A percentile compares a stretch with the other conserved stretches of the same genome.
Conservation (phyloP, 2,113 vertebrate genomes). For the Anseranas semipalmata region DNA sequence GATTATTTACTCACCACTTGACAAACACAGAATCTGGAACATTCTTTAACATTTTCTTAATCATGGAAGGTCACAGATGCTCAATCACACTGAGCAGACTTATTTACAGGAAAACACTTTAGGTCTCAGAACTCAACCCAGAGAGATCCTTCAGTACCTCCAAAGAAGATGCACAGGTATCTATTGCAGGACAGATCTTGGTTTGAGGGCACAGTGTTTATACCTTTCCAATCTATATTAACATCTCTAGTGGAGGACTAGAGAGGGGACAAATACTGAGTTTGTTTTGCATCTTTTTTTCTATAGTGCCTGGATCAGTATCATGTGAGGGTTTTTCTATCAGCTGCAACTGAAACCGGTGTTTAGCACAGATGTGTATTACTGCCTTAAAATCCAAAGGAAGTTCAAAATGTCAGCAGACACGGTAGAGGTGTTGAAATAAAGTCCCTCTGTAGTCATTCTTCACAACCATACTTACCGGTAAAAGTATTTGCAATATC, state of each 20-base stretch:
- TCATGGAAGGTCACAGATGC: background rate
- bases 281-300: background rate
- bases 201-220: background rate
- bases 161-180: background rate
- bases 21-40: slow-evolving; percentile 5
- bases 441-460: background rate
- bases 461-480: background rate
- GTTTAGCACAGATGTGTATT: background rate
- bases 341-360: background rate
- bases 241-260: background rate
- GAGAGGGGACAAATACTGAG: background rate
- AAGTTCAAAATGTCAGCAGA: background rate
- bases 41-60: slow-evolving; percentile 8
- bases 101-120: background rate
- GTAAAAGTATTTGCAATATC: background rate
- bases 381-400: background rate
- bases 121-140: background rate
- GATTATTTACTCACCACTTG: background rate
- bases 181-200: background rate
- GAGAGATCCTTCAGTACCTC: background rate
- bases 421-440: background rate
- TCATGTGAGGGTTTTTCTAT: background rate
- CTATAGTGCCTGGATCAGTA: background rate
- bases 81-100: background rate
- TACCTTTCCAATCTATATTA: background rate